Conservation (phyloP, 2,888 invertebrate species). For the Willowsia nigromaculata region DNA sequence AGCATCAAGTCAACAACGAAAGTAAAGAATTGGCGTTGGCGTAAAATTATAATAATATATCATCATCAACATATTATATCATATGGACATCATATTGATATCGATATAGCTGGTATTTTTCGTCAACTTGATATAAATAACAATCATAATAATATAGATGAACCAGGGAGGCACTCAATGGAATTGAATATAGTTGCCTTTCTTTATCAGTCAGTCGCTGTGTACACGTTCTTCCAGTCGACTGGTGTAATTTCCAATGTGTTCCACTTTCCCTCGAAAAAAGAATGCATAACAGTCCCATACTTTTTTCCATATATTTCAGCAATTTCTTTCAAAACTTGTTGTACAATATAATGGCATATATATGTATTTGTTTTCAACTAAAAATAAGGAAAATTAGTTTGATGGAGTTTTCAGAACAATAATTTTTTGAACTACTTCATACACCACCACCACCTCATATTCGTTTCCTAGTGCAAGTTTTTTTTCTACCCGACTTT, state of each 20-base stretch:
- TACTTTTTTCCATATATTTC: neutral
- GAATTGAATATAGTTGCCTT: too few species aligned
- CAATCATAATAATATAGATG: neutral
- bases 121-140: neutral
- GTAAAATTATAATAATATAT: neutral
- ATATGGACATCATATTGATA: neutral
- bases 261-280: neutral
- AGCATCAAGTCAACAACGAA: neutral
- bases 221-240: too few species aligned
- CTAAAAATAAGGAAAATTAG: conserved; percentile 41
- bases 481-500: neutral
- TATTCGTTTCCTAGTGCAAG: too few species aligned
- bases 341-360: neutral
- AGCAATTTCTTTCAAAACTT: neutral
- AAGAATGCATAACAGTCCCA: neutral
- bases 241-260: too few species aligned
- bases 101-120: neutral
- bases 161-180: neutral
- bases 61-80: neutral
- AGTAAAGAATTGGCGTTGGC: neutral
- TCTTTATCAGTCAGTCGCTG: too few species aligned
- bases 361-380: conserved; percentile 9
- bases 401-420: conserved; percentile 47
- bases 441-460: neutral
- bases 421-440: conserved; percentile 39